Evolutionary conservation across 2,888 invertebrate species (phyloP), one percentile per base, ranked within the genome.

Genomic region (Cordilura impudica): DNA sequence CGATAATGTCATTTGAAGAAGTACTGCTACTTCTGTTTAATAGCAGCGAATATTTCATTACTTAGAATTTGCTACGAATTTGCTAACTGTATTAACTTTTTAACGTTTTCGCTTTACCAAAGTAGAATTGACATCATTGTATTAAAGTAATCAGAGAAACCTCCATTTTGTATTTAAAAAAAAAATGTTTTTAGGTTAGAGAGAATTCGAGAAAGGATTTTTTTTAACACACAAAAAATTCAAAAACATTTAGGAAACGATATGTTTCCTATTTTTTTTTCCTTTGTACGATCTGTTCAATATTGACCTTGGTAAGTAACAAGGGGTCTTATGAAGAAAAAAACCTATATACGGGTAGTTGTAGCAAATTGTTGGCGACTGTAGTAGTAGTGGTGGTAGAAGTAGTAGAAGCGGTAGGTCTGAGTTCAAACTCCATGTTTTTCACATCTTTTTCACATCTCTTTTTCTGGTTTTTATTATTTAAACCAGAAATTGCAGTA

Each of bases 211-310:
- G 4, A 39, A 8, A n/a, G n/a, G 1, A n/a, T n/a, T 39, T 39
- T n/a, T 29, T 43, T 67, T 29, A 61, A 78, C 66, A 71, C 58
- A 65, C 79, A 82, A 81, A 82, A 83, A 82, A 81, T 82, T 83
- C 82, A 81, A 83, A 81, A 82, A 83, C 81, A 65, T 79, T 79
- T 31, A 53, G 45, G 45, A 60, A 26, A 35, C 26, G 21, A 43
- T 16, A 23, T 54, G 8, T 23, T n/a, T 29, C 14, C 14, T 23
- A 26, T 8, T 29, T 39, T 26, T 58, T 43, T 31, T 35, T 51
- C 23, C 81, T 84, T 82, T 83, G 81, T 84, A 84, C 84, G 84
- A 86, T 87, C 86, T 86, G 87, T 86, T 86, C 86, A 86, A 86
- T 84, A 79, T 58, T 81, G 66, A 72, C 81, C 26, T 35, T 18